Evolutionary conservation across 2,113 vertebrate genomes (phyloP).

Genomic region (Argyrosomus japonicus): DNA sequence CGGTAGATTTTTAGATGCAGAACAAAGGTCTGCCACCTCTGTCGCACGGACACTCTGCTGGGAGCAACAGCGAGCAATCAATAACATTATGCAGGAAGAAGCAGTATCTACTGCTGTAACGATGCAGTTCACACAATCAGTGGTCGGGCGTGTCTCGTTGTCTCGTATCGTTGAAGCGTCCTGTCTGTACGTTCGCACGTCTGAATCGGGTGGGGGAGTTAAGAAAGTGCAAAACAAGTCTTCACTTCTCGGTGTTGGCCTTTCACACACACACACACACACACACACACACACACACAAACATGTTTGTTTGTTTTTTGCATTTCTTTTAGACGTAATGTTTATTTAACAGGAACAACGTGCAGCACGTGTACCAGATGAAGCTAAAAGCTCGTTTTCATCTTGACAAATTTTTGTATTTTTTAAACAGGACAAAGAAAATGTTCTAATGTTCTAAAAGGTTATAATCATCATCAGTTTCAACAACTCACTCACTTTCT

Average conservation of each 20-base stretch:
- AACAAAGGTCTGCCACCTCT: slow-evolving; percentile 11
- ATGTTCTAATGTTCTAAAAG: no score
- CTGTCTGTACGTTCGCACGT: background rate
- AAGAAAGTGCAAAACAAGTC: no score
- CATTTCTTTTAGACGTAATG: no score
- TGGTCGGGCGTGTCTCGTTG: background rate
- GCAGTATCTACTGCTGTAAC: background rate
- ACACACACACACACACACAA: background rate
- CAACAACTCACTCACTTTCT: background rate
- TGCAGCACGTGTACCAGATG: no score
- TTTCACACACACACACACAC: no score
- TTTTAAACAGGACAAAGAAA: background rate
- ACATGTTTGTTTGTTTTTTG: background rate
- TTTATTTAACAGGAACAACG: no score
- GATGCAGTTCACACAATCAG: background rate
- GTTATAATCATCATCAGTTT: no score
- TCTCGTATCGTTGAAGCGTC: no score
- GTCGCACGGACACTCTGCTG: background rate
- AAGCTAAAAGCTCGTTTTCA: no score
- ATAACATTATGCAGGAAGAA: background rate
- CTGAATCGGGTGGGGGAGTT: background rate
- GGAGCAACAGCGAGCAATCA: background rate
- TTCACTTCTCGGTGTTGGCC: no score
- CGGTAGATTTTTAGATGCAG: background rate
- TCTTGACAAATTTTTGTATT: background rate